phyloP scores from a whole-genome alignment of 2,797 vertebrate species.

The Thamnophis elegans region DNA sequence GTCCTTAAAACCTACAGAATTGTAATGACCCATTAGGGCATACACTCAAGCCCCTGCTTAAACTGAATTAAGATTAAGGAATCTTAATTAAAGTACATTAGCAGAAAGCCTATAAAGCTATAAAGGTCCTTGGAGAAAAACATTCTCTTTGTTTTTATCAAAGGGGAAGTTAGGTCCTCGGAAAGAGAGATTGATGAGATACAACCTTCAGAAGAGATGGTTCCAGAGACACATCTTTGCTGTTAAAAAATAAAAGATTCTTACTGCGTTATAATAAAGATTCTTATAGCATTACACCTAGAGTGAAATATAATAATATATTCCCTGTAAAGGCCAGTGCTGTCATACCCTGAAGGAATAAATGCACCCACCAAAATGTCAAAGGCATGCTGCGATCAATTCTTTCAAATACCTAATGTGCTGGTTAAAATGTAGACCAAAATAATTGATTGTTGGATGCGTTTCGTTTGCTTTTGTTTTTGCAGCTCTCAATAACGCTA shows the following conservation, averaged over 20 bases:
- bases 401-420: slow-evolving; percentile 12
- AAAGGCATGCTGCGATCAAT: background rate
- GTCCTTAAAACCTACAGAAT: background rate
- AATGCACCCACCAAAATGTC: background rate
- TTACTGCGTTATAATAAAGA: background rate
- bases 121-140: background rate
- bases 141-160: background rate
- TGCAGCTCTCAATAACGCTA: slow-evolving; percentile 1
- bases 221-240: background rate
- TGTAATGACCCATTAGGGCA: background rate
- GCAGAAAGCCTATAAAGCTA: background rate
- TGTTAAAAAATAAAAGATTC: background rate
- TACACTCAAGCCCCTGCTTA: background rate
- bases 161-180: background rate
- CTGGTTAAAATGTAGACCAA: slow-evolving; percentile 9
- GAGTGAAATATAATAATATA: background rate
- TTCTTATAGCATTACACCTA: background rate
- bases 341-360: background rate
- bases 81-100: background rate
- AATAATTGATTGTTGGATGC: background rate
- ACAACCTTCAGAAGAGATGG: background rate
- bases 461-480: background rate
- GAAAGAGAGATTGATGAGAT: background rate
- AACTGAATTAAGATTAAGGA: background rate
- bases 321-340: background rate